A percentile compares a stretch with the other conserved stretches of the same genome.
These are phyloP conservation scores for Prunella himalayana DNA, from an alignment of 2,113 vertebrate species.

Conservation along the genomic window DNA sequence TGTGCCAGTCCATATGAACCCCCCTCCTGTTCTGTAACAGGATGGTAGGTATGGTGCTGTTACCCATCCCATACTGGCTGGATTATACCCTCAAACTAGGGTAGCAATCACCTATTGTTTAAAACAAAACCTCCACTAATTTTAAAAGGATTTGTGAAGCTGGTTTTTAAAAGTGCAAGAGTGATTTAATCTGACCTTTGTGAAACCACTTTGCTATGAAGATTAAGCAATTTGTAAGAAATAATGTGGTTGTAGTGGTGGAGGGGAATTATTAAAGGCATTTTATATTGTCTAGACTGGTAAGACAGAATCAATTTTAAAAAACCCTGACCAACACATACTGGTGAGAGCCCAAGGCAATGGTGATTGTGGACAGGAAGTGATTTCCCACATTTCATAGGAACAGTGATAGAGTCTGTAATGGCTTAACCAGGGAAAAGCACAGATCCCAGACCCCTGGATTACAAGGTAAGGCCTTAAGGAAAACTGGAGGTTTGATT, in stretches of 20 bases:
- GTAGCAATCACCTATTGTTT: not conserved
- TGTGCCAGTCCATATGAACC: not conserved
- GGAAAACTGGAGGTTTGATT: not conserved
- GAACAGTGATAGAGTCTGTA: not conserved
- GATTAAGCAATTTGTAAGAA: not conserved
- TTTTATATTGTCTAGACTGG: not conserved
- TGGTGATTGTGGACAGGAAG: not conserved
- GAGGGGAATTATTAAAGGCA: not conserved
- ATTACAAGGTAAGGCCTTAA: not conserved
- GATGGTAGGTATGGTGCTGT: not conserved
- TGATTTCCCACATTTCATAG: not conserved
- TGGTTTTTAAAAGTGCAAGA: not conserved
- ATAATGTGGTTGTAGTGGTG: not conserved
- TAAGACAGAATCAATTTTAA: not conserved
- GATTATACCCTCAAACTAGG: not conserved
- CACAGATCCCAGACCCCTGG: not conserved
- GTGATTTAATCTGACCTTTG: not conserved
- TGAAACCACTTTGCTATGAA: not conserved
- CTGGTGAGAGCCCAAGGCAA: not conserved
- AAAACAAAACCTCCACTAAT: not conserved
- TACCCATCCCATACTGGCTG: not conserved
- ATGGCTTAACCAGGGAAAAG: not conserved
- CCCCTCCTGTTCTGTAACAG: not conserved
- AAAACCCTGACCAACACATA: rapidly evolving
- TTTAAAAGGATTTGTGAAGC: not conserved